Conservation (phyloP, 2,797 vertebrate species). For the Gambusia yucatana region DNA sequence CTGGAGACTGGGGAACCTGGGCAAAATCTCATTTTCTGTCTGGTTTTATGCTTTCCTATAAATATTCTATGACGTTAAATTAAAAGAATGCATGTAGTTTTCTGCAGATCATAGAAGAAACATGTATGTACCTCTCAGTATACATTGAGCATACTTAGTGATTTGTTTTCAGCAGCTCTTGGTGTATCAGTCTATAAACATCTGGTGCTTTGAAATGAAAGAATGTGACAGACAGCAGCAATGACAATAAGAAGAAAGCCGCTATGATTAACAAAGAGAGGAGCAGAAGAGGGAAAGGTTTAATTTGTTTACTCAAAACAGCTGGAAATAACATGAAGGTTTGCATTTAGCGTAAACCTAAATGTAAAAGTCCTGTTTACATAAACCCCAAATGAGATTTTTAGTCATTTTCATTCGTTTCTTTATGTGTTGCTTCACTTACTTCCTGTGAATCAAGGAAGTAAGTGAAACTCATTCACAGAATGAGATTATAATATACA, state of each 20-base stretch:
- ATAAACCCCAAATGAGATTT: not conserved
- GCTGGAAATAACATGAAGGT: slow-evolving; percentile 5
- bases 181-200: not conserved
- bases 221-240: slow-evolving; percentile 61
- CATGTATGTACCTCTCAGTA: not conserved
- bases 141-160: not conserved
- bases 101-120: not conserved
- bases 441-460: slow-evolving; percentile 14
- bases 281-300: slow-evolving; percentile 50
- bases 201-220: slow-evolving; percentile 11
- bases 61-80: not conserved
- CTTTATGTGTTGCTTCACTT: not conserved
- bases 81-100: not conserved
- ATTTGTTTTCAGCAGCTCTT: not conserved
- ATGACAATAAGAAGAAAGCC: slow-evolving; percentile 52
- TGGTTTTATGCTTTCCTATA: not conserved
- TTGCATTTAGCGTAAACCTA: slow-evolving; percentile 10
- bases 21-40: no score
- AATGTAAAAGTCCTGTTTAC: not conserved
- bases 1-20: not conserved
- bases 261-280: slow-evolving; percentile 62
- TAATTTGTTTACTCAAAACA: slow-evolving; percentile 32
- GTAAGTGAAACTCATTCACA: slow-evolving; percentile 14
- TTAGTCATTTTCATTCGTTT: not conserved
- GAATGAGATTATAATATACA: slow-evolving; percentile 19